Conservation (phyloP, 2,113 vertebrate species). For the Tursiops truncatus region DNA sequence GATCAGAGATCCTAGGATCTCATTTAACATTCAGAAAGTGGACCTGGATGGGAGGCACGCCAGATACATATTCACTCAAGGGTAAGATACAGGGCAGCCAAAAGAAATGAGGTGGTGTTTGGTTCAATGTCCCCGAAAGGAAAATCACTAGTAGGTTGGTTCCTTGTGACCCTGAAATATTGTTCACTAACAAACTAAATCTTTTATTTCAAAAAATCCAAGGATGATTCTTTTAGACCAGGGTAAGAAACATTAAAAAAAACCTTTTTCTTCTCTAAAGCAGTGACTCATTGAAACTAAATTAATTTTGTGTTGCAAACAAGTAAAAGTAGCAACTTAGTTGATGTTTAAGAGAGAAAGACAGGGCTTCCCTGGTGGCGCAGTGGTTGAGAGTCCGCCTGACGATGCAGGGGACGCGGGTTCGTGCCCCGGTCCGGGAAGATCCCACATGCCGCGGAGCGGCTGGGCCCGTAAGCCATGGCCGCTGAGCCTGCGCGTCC, state of each 20-base stretch:
- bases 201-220: constrained; percentile 48
- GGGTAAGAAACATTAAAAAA: neutral
- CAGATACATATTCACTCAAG: neutral
- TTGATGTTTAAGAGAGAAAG: constrained; percentile 36
- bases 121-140: constrained; percentile 61
- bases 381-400: no score
- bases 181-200: constrained; percentile 43
- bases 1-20: constrained; percentile 52
- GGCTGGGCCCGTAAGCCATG: no score
- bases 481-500: no score
- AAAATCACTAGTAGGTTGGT: constrained; percentile 59
- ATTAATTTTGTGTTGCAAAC: constrained; percentile 11
- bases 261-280: neutral
- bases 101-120: constrained; percentile 54
- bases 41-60: neutral
- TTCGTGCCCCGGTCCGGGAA: no score
- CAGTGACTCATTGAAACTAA: constrained; percentile 25
- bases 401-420: no score
- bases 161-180: constrained; percentile 59
- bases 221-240: constrained; percentile 12
- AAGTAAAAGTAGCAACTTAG: constrained; percentile 33
- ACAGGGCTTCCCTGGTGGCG: neutral
- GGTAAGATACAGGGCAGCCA: neutral
- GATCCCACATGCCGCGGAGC: no score
- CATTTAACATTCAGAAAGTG: constrained; percentile 60